These are phyloP conservation scores for Balearica regulorum DNA, from an alignment of 2,797 vertebrate genomes.

Conservation along the genomic window DNA sequence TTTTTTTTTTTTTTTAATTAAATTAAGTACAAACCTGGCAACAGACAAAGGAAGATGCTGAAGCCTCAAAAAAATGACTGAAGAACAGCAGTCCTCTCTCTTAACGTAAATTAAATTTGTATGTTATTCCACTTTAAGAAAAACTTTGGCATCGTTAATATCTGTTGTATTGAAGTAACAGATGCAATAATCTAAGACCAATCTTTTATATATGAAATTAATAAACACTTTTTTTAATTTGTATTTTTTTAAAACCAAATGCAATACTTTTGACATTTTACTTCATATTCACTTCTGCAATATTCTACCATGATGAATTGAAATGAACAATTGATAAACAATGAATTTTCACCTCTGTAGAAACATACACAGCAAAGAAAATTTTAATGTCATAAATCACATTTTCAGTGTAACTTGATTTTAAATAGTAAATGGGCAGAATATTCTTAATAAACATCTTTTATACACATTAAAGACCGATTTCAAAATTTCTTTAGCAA, in stretches of 20 bases:
- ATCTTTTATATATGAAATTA: neutral
- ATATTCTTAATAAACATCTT: neutral
- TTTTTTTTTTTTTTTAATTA: neutral
- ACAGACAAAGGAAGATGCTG: neutral
- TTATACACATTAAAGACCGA: neutral
- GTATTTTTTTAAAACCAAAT: neutral
- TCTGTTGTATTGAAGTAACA: neutral
- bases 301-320: neutral
- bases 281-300: neutral
- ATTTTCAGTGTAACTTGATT: neutral
- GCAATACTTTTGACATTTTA: neutral
- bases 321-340: neutral
- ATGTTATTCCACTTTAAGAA: neutral
- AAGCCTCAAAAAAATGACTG: neutral
- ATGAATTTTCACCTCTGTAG: neutral
- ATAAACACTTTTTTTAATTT: neutral
- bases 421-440: neutral
- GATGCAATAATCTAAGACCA: neutral
- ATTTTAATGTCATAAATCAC: neutral
- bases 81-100: neutral
- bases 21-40: neutral
- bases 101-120: neutral
- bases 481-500: neutral
- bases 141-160: neutral
- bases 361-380: neutral